These are phyloP conservation scores for Periophthalmus modestus DNA, from an alignment of 2,113 vertebrate genomes.

Conservation along the genomic window DNA sequence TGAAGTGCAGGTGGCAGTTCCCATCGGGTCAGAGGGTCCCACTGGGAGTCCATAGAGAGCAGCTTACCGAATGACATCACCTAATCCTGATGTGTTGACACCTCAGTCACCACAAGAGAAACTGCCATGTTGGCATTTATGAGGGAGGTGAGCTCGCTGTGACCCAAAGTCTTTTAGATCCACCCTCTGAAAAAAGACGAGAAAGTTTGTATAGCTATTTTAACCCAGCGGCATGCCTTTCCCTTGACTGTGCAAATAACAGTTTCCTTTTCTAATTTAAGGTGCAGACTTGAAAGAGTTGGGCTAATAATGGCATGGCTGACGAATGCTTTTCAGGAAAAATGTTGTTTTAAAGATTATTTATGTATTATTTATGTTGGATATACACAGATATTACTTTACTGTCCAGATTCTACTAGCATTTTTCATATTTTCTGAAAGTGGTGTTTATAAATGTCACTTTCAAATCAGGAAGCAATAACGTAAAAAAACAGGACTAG, in stretches of 20 bases:
- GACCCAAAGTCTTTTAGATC: constrained; percentile 24
- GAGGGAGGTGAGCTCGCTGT: constrained; percentile 51
- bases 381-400: neutral
- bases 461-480: neutral
- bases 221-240: constrained; percentile 37
- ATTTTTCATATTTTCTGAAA: neutral
- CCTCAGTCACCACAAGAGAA: constrained; percentile 31
- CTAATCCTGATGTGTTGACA: constrained; percentile 40
- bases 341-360: constrained; percentile 15
- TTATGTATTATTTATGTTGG: neutral
- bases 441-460: neutral
- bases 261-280: constrained; percentile 42
- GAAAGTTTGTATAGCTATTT: constrained; percentile 63
- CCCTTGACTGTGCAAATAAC: constrained; percentile 52
- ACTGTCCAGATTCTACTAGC: neutral
- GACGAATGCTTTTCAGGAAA: constrained; percentile 26
- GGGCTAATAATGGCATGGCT: constrained; percentile 23
- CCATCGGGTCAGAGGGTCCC: constrained; percentile 50
- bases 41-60: constrained; percentile 42
- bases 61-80: constrained; percentile 62
- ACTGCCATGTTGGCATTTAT: neutral
- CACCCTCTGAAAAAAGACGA: constrained; percentile 48
- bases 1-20: constrained; percentile 65
- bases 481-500: no score
- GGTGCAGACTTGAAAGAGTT: constrained; percentile 43